A percentile compares a stretch with the other conserved stretches of the same genome.
Conservation (phyloP, 1,140 invertebrate genomes). For the Drosophila equinoxialis region DNA sequence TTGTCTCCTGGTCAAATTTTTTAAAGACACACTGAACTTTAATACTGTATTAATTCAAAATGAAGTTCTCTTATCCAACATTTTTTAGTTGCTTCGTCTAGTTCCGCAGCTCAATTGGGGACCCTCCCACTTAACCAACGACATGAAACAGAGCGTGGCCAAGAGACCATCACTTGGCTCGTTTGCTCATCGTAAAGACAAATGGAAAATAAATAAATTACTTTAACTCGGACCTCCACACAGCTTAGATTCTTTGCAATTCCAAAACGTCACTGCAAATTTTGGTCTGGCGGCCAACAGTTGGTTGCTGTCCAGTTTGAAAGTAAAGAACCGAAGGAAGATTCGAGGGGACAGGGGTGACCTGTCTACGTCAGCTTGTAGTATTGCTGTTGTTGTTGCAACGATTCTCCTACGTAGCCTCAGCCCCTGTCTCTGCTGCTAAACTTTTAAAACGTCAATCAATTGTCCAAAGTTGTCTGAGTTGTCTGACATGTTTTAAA, state of each 20-base stretch:
- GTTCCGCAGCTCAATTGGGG: neutral
- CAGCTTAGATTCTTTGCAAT: conserved; percentile 73
- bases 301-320: conserved; percentile 64
- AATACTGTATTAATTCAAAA: neutral
- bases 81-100: neutral
- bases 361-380: conserved; percentile 35
- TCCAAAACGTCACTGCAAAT: conserved; percentile 68
- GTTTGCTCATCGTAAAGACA: conserved; percentile 81
- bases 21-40: neutral
- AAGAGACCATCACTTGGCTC: conserved; percentile 73
- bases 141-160: conserved; percentile 74
- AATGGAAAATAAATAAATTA: conserved; percentile 82
- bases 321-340: neutral
- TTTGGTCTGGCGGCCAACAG: conserved; percentile 60
- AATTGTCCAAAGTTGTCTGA: conserved; percentile 81
- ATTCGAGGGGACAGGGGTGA: neutral
- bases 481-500: conserved; percentile 81
- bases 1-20: conserved; percentile 10
- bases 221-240: conserved; percentile 53
- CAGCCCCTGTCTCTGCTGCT: conserved; percentile 30
- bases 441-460: conserved; percentile 82
- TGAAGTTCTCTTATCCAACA: conserved; percentile 3
- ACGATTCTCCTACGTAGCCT: conserved; percentile 47
- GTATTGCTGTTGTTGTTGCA: conserved; percentile 52
- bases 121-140: conserved; percentile 37